A percentile compares a stretch with the other conserved stretches of the same genome.
These are phyloP conservation scores for Orthosia incerta DNA, from an alignment of 2,888 invertebrate genomes.

Conservation along the genomic window DNA sequence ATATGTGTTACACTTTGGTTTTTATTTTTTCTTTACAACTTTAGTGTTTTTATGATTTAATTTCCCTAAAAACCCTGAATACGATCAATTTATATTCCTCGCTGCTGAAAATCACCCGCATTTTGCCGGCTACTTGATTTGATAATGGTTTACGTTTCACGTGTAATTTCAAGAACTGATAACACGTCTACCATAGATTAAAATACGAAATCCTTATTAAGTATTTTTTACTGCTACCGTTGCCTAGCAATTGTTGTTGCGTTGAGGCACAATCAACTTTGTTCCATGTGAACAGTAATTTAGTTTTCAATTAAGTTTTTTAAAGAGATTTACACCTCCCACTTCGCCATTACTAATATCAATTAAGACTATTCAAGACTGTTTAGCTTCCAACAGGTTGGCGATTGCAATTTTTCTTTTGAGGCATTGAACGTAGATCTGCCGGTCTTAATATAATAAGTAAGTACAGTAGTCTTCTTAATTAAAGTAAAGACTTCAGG, in stretches of 20 bases:
- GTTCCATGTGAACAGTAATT: conserved; percentile 22
- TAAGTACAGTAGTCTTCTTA: no score
- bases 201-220: background rate
- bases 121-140: background rate
- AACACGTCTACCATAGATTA: background rate
- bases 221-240: conserved; percentile 13
- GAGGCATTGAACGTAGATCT: background rate
- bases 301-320: conserved; percentile 33
- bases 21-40: background rate
- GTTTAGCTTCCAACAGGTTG: conserved; percentile 28
- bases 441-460: background rate
- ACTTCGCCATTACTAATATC: conserved; percentile 6
- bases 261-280: conserved; percentile 3
- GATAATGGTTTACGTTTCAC: background rate
- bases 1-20: background rate
- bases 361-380: conserved; percentile 24
- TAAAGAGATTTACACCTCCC: background rate
- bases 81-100: background rate
- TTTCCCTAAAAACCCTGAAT: background rate
- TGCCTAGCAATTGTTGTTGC: conserved; percentile 2
- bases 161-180: background rate
- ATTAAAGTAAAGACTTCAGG: background rate
- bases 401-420: background rate
- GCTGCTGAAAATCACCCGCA: background rate
- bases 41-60: background rate